phyloP scores from a whole-genome alignment of 2,888 invertebrate species.

The Folsomia manolachei region DNA sequence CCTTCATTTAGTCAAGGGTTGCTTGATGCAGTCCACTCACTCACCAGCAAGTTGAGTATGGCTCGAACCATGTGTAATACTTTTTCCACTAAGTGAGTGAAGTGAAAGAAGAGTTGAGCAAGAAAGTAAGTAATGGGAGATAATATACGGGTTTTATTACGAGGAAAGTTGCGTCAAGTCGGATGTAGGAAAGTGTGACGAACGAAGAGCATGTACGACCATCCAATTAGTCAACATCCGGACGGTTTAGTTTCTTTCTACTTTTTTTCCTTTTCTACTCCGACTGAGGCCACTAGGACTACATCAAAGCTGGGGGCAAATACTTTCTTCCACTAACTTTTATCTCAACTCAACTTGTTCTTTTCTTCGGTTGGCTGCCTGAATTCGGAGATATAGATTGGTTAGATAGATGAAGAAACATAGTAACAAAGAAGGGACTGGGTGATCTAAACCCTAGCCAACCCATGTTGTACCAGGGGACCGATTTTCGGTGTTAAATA shows the following conservation, averaged over 20 bases:
- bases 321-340: not conserved
- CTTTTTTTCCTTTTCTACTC: not conserved
- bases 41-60: no score
- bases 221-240: constrained; percentile 18
- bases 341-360: no score
- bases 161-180: not conserved
- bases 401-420: no score
- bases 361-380: no score
- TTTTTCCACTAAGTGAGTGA: not conserved
- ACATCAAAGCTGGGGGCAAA: not conserved
- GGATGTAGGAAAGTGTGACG: constrained; percentile 3
- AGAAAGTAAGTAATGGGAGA: not conserved
- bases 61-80: not conserved
- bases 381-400: no score
- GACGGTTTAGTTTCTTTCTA: not conserved
- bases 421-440: no score
- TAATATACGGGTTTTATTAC: constrained; percentile 5
- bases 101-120: not conserved
- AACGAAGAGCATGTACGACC: not conserved
- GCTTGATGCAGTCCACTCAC: no score
- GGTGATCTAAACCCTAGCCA: not conserved
- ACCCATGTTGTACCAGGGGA: not conserved
- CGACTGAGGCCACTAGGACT: not conserved
- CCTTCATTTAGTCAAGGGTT: no score
- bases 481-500: not conserved